Evolutionary conservation across 35 echinoderm and acorn worm species (phyloP).

Genomic region (Apostichopus parvimensis): DNA sequence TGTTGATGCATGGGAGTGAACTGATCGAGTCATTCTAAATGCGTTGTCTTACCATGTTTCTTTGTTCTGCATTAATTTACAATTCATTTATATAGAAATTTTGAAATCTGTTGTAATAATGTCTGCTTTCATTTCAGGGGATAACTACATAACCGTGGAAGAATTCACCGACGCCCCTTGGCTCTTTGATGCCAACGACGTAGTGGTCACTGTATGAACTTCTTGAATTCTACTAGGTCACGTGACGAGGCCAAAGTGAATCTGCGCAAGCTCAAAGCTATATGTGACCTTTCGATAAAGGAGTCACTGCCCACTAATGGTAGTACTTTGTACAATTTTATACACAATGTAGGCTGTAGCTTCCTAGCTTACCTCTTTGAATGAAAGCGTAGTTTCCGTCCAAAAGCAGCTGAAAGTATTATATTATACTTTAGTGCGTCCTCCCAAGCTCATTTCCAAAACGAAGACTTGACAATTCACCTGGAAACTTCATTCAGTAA

Average conservation of each 20-base stretch:
- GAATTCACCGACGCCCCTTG: constrained; percentile 24
- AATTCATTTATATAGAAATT: background rate
- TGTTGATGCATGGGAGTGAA: too few relatives aligned
- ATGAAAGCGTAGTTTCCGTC: too few relatives aligned
- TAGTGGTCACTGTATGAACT: background rate
- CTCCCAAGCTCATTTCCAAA: too few relatives aligned
- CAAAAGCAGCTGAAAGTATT: too few relatives aligned
- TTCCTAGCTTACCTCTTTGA: too few relatives aligned
- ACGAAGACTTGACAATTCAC: too few relatives aligned
- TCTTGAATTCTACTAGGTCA: background rate
- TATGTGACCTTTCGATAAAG: background rate
- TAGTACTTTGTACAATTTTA: too few relatives aligned
- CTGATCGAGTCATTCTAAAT: too few relatives aligned
- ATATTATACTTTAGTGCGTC: too few relatives aligned
- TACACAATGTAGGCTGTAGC: too few relatives aligned
- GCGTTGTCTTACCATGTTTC: background rate
- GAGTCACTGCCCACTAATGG: background rate
- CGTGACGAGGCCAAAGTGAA: background rate
- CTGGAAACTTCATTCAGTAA: too few relatives aligned
- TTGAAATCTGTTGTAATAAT: background rate
- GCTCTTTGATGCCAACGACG: constrained; percentile 15
- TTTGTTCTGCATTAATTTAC: background rate
- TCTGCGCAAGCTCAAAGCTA: background rate
- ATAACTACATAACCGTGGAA: background rate
- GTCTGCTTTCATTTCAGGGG: background rate